A percentile compares a stretch with the other conserved stretches of the same genome.
phyloP scores from a whole-genome alignment of 2,113 vertebrate species.

The Sigmodon hispidus region DNA sequence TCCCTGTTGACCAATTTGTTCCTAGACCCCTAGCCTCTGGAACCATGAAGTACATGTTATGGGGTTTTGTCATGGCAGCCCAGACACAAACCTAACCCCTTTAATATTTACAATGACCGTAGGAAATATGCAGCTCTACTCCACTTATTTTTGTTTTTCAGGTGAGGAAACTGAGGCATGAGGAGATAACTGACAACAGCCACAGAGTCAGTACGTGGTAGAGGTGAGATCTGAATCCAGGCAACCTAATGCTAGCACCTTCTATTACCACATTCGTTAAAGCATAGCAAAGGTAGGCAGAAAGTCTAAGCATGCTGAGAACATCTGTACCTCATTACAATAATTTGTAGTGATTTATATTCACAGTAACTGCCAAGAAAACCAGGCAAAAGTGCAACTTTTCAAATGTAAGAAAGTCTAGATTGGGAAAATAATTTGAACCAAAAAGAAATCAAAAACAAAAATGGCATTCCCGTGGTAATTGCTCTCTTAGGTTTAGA shows the following conservation, averaged over 20 bases:
- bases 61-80: accelerated
- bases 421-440: neutral
- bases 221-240: neutral
- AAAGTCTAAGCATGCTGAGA: neutral
- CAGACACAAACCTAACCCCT: neutral
- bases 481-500: neutral
- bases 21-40: neutral
- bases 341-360: neutral
- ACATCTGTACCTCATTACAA: neutral
- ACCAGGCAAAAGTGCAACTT: neutral
- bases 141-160: neutral
- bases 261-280: neutral
- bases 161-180: neutral
- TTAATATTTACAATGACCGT: neutral
- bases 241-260: neutral
- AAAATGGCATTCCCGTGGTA: neutral
- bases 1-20: neutral
- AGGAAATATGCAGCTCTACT: accelerated
- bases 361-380: neutral
- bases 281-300: neutral
- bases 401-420: neutral
- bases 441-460: neutral
- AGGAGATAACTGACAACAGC: neutral
- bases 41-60: neutral
- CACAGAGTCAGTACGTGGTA: neutral